Conservation (phyloP, 2,888 invertebrate genomes). For the Eremobia ochroleuca region DNA sequence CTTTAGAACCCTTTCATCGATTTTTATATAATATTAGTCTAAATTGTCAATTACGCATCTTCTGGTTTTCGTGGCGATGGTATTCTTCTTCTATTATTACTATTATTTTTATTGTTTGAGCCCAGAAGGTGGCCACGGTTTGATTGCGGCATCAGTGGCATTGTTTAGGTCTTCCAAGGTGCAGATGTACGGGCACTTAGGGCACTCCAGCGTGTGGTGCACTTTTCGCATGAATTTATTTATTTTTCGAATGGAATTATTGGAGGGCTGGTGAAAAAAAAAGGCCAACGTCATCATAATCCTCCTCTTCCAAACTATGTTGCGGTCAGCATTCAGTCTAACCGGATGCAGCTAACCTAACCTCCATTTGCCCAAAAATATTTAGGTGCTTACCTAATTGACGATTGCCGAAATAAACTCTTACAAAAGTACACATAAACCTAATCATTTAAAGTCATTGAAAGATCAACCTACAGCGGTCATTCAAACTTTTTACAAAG, state of each 20-base stretch:
- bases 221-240: not conserved
- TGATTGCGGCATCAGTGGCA: no score
- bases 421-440: not conserved
- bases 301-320: not conserved
- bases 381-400: not conserved
- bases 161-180: no score
- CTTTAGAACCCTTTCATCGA: not conserved
- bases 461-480: not conserved
- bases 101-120: no score
- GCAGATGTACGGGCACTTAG: no score
- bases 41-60: not conserved
- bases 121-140: no score
- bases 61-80: no score
- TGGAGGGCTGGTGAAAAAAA: not conserved
- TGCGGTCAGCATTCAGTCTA: not conserved
- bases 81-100: no score
- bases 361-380: not conserved
- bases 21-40: not conserved
- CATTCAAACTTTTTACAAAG: constrained; percentile 29
- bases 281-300: not conserved
- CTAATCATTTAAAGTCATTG: not conserved
- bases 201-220: no score
- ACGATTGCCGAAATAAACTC: not conserved
- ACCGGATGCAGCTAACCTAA: not conserved
- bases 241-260: not conserved